phyloP scores from a whole-genome alignment of 2,888 invertebrate species.

The Sepioteuthis lessoniana region DNA sequence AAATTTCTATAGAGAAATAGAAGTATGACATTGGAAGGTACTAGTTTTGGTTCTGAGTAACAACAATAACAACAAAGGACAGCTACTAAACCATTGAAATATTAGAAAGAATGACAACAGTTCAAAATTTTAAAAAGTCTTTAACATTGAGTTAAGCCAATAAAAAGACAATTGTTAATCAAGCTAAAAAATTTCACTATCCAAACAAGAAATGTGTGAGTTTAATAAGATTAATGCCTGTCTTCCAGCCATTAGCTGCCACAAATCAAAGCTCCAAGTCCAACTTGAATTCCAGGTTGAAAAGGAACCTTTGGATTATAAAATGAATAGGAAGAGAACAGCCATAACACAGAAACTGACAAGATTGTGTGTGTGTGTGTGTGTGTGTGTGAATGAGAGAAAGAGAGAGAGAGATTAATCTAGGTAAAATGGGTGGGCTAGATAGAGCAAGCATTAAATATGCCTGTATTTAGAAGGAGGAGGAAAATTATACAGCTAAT shows the following conservation, averaged over 20 bases:
- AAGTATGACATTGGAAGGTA: not conserved
- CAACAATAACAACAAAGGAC: not conserved
- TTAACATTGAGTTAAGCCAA: not conserved
- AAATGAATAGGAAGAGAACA: slow-evolving; percentile 38
- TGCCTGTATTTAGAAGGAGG: not conserved
- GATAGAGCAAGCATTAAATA: slow-evolving; percentile 15
- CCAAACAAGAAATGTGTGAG: not conserved
- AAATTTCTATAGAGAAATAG: too few species aligned
- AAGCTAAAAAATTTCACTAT: not conserved
- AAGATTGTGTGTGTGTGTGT: not conserved
- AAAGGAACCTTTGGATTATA: slow-evolving; percentile 2
- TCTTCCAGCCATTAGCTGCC: slow-evolving; percentile 33
- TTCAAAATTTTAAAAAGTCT: not conserved
- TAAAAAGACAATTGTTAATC: not conserved
- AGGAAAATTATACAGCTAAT: not conserved
- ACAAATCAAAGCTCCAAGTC: not conserved
- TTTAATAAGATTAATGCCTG: not conserved
- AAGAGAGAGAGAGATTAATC: too few species aligned
- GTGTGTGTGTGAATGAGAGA: too few species aligned
- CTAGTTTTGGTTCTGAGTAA: not conserved
- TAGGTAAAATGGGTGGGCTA: not conserved
- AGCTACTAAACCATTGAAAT: not conserved
- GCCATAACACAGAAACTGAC: slow-evolving; percentile 1
- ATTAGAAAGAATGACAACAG: not conserved
- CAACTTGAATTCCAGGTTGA: not conserved